Conservation (phyloP, 2,113 vertebrate species). For the Crotalus viridis region DNA sequence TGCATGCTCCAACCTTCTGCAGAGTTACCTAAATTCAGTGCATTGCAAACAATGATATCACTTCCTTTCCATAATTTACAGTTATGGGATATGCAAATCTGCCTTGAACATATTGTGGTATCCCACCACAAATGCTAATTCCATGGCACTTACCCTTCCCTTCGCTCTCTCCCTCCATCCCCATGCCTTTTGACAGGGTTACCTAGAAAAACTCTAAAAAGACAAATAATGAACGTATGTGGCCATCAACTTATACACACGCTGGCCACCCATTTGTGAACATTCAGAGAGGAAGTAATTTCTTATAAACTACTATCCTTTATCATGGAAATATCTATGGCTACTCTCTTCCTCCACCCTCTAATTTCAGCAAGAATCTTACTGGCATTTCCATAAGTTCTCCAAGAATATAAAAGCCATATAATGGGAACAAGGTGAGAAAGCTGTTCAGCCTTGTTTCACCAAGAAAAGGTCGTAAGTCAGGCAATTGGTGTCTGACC, state of each 20-base stretch:
- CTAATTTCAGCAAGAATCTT: conserved; percentile 67
- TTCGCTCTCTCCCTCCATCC: neutral
- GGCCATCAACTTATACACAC: neutral
- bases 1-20: neutral
- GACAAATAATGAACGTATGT: conserved; percentile 14
- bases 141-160: neutral
- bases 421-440: conserved; percentile 76
- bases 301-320: conserved; percentile 58
- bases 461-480: conserved; percentile 79
- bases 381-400: conserved; percentile 70
- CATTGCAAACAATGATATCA: neutral
- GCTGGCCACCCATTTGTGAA: conserved; percentile 9
- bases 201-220: neutral
- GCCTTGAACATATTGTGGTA: neutral
- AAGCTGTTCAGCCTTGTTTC: conserved; percentile 77
- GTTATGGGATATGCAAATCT: neutral
- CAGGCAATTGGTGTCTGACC: conserved; percentile 76
- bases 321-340: conserved; percentile 52
- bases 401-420: conserved; percentile 65
- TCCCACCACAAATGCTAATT: neutral
- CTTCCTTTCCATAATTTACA: neutral
- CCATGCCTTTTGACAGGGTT: neutral
- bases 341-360: conserved; percentile 35
- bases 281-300: conserved; percentile 45
- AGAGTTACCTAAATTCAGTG: neutral